Base-by-base conservation (phyloP, 2,888 invertebrate species). In the Pomacea canaliculata region DNA sequence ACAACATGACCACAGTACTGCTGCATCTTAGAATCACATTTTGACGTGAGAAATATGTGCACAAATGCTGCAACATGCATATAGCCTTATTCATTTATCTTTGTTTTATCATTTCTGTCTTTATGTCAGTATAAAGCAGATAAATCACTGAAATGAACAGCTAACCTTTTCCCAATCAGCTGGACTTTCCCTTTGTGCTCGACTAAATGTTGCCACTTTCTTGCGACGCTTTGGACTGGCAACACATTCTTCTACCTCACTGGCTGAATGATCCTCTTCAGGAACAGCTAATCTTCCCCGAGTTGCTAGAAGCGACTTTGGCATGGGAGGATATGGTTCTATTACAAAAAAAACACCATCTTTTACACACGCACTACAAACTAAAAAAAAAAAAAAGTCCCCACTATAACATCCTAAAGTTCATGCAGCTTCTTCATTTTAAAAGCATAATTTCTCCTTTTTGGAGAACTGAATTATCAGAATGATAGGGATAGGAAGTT, bases 311-410 rank as follows among this genome's bases (percentile, higher is more conserved):
- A 83, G 78, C 72, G 81, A 86, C 78, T 88, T 88, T 2, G 88
- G 89, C 88, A 88, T 89, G 51, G 88, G 88, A 68, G 88, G 88
- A 76, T 89, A 89, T 8, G 86, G 88, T 62, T 84, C 87, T 87
- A 75, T 19, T n/a, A 48, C 48, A 68, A 27, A 37, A 9, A 68
- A 13, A 9, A 48, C 7, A 27, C 5, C 37, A 37, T 37, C 37
- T 37, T 37, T 5, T 37, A 37, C 5, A 37, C 37, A 37, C 1
- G 5, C 0, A 0, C 37, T 37, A 37, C 37, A 37, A 37, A 37
- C 4, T 37, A 37, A 37, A 3, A 5, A 3, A 37, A 37, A 37
- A 37, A 37, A 37, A 37, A 37, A 5, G 37, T 37, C 37, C 5
- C 37, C 5, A 37, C 37, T 37, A 37, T 3, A 37, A 5, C 37